Evolutionary conservation across 2,888 invertebrate species (phyloP), one percentile per base, ranked within the genome.

Genomic region (Drosophila mayaguana): DNA sequence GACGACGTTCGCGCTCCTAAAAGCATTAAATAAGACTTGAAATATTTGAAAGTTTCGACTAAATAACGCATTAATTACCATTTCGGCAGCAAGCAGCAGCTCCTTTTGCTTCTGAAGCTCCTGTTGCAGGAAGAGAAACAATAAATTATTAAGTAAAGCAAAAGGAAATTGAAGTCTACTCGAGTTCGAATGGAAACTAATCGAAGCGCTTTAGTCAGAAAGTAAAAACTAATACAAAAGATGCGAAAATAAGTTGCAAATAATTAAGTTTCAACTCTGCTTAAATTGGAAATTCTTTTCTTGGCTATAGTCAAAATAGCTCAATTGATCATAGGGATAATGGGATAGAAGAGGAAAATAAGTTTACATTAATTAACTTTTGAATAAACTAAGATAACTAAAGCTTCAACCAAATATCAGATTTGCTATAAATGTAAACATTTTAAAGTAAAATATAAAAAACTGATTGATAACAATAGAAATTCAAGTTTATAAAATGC

Each of bases 51-150:
- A 7, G 16, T 14, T 14, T 1, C 34, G 34, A 2, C 1, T 6
- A 1, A 32, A 16, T 9, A 6, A 0, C 1, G n/a, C 0, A 20
- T 57, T 38, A 36, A 95, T 94, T 95, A 96, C 96, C 96, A 96
- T 94, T 95, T 96, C 96, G 94, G 96, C 96, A 93, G 96, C 96
- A 94, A 96, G 95, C 93, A 96, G 95, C 94, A 96, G 95, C 94
- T 96, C 96, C 94, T 96, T 95, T 94, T 96, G 96, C 94, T 96
- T 96, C 94, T 95, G 97, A 94, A 97, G 96, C 96, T 97, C 97
- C 94, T 97, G 96, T 94, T 96, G 6, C 1, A 8, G 42, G 0
- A n/a, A 54, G 3, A 45, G n/a, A 8, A 0, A 36, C 55, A 22
- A 4, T 3, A 16, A 7, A 18, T 25, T n/a, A n/a, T n/a, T n/a